Evolutionary conservation across 2,888 invertebrate genomes (phyloP).

Genomic region (Nephrotoma flavescens): DNA sequence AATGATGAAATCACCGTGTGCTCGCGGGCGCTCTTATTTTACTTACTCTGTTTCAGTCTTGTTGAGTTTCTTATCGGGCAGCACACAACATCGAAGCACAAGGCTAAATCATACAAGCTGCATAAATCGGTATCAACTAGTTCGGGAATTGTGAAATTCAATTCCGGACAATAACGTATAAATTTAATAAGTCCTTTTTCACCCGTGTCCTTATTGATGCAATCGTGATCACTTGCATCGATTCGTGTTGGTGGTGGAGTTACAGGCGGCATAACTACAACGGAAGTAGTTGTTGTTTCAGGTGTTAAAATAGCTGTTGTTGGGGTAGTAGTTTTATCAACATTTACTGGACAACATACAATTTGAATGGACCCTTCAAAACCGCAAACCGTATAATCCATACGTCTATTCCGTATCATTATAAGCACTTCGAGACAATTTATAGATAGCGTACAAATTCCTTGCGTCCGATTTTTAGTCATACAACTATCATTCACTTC

Average conservation of each 20-base stretch:
- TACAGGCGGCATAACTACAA: not conserved
- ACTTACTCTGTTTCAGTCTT: not conserved
- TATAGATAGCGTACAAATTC: not conserved
- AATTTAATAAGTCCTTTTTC: not conserved
- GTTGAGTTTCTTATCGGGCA: not conserved
- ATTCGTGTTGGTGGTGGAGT: not conserved
- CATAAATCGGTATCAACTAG: not conserved
- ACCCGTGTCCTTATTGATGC: not conserved
- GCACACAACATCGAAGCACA: not conserved
- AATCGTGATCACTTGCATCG: not conserved
- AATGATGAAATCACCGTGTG: not conserved
- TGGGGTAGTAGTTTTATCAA: not conserved
- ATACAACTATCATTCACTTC: not conserved
- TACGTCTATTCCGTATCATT: not conserved
- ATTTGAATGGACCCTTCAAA: not conserved
- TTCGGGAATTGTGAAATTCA: not conserved
- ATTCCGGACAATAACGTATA: not conserved
- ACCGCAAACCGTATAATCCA: not conserved
- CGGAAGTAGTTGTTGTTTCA: not conserved
- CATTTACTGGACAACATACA: not conserved
- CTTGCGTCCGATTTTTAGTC: not conserved
- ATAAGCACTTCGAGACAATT: not conserved
- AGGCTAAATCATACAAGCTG: not conserved
- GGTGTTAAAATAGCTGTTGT: not conserved
- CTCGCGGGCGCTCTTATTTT: not conserved